Conservation (phyloP, 1,140 invertebrate genomes). For the Daktulosphaira vitifoliae region DNA sequence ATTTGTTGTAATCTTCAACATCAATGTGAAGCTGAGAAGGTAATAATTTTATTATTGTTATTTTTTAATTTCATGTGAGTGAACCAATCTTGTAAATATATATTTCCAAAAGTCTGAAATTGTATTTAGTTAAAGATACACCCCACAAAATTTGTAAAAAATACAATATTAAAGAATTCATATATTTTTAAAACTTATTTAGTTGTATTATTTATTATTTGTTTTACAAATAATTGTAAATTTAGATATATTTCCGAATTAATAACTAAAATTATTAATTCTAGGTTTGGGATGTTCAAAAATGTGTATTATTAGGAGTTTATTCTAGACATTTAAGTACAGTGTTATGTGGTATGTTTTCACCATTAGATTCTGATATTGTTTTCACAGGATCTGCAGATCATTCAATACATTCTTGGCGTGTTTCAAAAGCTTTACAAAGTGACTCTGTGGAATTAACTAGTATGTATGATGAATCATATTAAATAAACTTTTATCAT, state of each 20-base stretch:
- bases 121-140: no score
- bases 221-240: no score
- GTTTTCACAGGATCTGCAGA: slow-evolving; percentile 55
- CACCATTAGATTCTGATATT: slow-evolving; percentile 52
- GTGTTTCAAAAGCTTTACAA: slow-evolving; percentile 43
- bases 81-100: no score
- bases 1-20: no score
- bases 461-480: neutral
- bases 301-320: slow-evolving; percentile 48
- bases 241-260: no score
- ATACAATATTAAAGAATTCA: no score
- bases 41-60: neutral
- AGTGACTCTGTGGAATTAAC: slow-evolving; percentile 34
- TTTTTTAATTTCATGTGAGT: no score
- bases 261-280: no score
- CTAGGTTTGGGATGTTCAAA: slow-evolving; percentile 62
- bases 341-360: slow-evolving; percentile 54
- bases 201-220: no score
- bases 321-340: slow-evolving; percentile 48
- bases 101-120: no score
- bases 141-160: no score
- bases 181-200: no score
- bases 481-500: slow-evolving; percentile 19
- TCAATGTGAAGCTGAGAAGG: neutral
- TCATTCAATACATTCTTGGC: slow-evolving; percentile 54